Base-by-base conservation (phyloP, 2,113 vertebrate genomes). In the Ptychochromis oligacanthus region DNA sequence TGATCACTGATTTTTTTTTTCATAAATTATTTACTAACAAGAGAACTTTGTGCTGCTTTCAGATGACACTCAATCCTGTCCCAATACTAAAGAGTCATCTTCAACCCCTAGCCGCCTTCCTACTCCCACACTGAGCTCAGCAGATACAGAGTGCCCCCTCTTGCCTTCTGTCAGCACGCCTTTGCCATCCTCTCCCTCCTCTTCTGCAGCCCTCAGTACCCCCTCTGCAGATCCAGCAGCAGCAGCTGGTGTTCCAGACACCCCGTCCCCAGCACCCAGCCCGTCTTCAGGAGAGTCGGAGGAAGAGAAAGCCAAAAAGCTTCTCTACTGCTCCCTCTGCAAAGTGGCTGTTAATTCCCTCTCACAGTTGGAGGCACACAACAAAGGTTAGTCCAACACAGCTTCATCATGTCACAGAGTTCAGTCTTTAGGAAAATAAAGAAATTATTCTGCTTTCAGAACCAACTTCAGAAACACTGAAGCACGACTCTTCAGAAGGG, bases 301-400 rank as follows among this genome's bases (percentile, higher is more conserved):
- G 59, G 97, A 98, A 58, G 97, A 98, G 81, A 97, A 97, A 91
- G 96, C 97, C 86, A 98, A 98, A 93, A 96, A 97, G 88, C 95
- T 97, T 88, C 95, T 97, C 76, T 98, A 98, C 94, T 98, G 97
- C 86, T 96, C 97, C 59, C 95, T 98, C 84, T 98, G 97, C 95
- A 98, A 98, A 96, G 96, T 98, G 82, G 97, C 96, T 6, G 97
- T 98, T 87, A 98, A 98, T 91, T 98, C 97, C 56, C 94, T 97
- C 83, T 98, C 97, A 79, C 97, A 98, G 89, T 95, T 98, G 22
- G 97, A 98, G 95, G 97, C 97, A 1, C 97, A 98, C 91, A 98
- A 98, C 94, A 98, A 97, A 96, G 97, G 97, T 97, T 82, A 86
- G 49, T 80, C 14, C 56, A 81, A n/a, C 13, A 43, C 7, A 43